Evolutionary conservation across 92 coral and sea anemone genomes (phyloP).

Genomic region (Porites rus): DNA sequence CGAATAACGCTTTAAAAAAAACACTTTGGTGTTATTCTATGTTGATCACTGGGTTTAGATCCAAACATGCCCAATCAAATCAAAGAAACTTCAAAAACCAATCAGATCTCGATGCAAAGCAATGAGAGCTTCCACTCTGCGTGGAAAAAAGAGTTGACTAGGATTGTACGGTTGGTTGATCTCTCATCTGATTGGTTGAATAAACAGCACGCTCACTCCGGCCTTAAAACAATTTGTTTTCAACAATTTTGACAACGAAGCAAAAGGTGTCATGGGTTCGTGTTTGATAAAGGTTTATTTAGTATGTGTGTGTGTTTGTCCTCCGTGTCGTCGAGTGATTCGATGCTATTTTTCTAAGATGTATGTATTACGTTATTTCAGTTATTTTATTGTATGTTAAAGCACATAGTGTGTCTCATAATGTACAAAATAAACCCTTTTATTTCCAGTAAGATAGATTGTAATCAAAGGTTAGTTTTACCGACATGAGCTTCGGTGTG

Average conservation of each 20-base stretch:
- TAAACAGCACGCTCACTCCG: neutral
- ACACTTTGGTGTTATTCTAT: neutral
- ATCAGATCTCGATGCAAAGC: slow-evolving; percentile 1
- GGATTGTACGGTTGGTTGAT: no score
- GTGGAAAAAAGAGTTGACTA: neutral
- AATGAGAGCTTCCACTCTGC: neutral
- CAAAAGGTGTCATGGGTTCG: no score
- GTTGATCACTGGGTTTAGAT: neutral
- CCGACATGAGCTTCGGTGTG: neutral
- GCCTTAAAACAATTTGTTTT: no score
- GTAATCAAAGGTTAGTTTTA: neutral
- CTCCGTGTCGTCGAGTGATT: neutral
- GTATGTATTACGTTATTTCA: neutral
- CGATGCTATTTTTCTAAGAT: no score
- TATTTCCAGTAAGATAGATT: neutral
- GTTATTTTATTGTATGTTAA: no score
- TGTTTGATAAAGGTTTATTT: no score
- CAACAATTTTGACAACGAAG: no score
- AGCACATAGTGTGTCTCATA: neutral
- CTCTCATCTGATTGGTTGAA: neutral
- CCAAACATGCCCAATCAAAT: neutral
- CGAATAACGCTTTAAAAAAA: neutral
- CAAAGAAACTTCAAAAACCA: neutral
- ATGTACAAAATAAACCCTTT: neutral
- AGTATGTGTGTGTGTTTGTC: neutral